A percentile compares a stretch with the other conserved stretches of the same genome.
These are phyloP conservation scores for Agrochola macilenta DNA, from an alignment of 2,888 invertebrate species.

Conservation along the genomic window DNA sequence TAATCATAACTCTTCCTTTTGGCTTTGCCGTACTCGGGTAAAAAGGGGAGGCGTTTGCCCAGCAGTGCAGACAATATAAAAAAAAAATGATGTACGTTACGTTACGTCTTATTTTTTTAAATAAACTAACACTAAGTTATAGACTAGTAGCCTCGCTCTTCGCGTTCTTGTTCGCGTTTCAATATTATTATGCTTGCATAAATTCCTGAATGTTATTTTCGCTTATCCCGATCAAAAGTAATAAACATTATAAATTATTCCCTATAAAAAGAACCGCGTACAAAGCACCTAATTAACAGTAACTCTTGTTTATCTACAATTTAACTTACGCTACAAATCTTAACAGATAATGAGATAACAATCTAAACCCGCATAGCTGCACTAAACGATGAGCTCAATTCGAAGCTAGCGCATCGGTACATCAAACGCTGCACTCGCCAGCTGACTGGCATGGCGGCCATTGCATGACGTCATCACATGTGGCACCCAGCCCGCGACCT, in stretches of 20 bases:
- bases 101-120: not conserved
- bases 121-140: not conserved
- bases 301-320: constrained; percentile 31
- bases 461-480: constrained; percentile 83
- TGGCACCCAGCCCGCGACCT: constrained; percentile 76
- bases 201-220: constrained; percentile 4
- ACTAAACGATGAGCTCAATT: constrained; percentile 53
- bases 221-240: not conserved
- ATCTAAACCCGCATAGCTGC: constrained; percentile 50
- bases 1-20: too few relatives aligned
- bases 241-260: constrained; percentile 19
- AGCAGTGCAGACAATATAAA: too few relatives aligned
- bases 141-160: not conserved
- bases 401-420: constrained; percentile 54
- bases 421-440: constrained; percentile 69
- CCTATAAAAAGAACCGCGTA: constrained; percentile 15
- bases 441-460: constrained; percentile 76
- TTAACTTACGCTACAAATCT: constrained; percentile 34
- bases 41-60: too few relatives aligned
- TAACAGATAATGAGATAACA: constrained; percentile 35
- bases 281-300: constrained; percentile 27
- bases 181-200: not conserved
- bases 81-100: not conserved
- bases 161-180: not conserved
- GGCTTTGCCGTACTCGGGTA: too few relatives aligned